Evolutionary conservation across 2,113 vertebrate genomes (phyloP).

Genomic region (Oryzias curvinotus): DNA sequence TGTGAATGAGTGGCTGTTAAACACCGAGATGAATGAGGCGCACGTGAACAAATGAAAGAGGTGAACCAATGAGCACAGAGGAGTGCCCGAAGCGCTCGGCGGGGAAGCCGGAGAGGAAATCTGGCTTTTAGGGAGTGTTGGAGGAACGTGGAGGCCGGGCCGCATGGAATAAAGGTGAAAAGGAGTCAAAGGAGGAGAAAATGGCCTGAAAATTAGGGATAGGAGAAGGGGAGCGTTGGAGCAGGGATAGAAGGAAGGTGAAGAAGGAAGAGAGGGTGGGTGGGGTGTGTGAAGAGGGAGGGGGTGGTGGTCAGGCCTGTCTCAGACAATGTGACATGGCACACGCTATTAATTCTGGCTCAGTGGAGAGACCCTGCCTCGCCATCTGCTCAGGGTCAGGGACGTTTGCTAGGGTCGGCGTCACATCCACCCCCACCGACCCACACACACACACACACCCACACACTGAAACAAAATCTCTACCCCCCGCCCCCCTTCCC

Average conservation of each 20-base stretch:
- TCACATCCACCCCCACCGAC: slow-evolving; percentile 58
- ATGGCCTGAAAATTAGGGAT: neutral
- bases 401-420: slow-evolving; percentile 82
- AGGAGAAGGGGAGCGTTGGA: slow-evolving; percentile 2
- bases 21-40: slow-evolving; percentile 60
- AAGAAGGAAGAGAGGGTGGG: neutral
- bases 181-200: neutral
- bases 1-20: slow-evolving; percentile 71
- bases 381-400: slow-evolving; percentile 87
- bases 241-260: neutral
- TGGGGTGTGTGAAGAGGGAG: neutral
- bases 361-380: slow-evolving; percentile 82
- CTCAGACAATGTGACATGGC: slow-evolving; percentile 88
- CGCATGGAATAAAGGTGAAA: slow-evolving; percentile 25
- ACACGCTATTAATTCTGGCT: slow-evolving; percentile 90
- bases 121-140: slow-evolving; percentile 2
- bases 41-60: slow-evolving; percentile 61
- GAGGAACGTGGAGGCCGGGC: neutral
- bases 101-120: slow-evolving; percentile 30
- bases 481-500: slow-evolving; percentile 26
- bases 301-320: slow-evolving; percentile 70
- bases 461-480: slow-evolving; percentile 9
- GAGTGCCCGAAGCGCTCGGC: slow-evolving; percentile 34
- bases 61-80: slow-evolving; percentile 54
- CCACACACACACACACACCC: neutral